These are phyloP conservation scores for Mesorhabditis sp. DNA, from an alignment of 2,888 invertebrate genomes.

Conservation along the genomic window DNA sequence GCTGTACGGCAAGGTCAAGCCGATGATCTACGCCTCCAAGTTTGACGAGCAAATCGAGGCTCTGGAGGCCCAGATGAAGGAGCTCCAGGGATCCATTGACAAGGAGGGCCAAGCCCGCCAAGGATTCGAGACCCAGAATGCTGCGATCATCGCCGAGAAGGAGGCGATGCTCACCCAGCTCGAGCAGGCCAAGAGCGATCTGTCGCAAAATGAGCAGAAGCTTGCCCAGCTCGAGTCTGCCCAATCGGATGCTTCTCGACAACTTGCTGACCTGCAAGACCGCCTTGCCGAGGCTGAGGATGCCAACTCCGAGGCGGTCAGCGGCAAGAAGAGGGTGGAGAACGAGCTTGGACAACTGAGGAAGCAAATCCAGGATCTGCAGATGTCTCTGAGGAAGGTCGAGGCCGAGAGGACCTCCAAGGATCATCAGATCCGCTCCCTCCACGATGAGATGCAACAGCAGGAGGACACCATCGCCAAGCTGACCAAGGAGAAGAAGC, in stretches of 20 bases:
- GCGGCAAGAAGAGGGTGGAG: slow-evolving; percentile 71
- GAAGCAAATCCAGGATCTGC: slow-evolving; percentile 53
- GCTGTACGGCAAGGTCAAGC: slow-evolving; percentile 52
- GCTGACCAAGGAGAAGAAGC: slow-evolving; percentile 61
- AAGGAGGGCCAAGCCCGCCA: slow-evolving; percentile 96
- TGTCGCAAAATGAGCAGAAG: slow-evolving; percentile 74
- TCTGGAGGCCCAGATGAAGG: slow-evolving; percentile 64
- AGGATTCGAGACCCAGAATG: slow-evolving; percentile 75
- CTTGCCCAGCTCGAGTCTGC: slow-evolving; percentile 97
- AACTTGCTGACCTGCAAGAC: slow-evolving; percentile 67
- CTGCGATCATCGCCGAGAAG: slow-evolving; percentile 66
- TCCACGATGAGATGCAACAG: slow-evolving; percentile 55
- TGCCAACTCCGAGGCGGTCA: slow-evolving; percentile 50
- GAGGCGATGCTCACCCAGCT: slow-evolving; percentile 62
- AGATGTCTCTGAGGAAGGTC: slow-evolving; percentile 51
- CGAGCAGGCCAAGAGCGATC: slow-evolving; percentile 45
- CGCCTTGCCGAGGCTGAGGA: slow-evolving; percentile 54
- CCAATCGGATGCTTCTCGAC: slow-evolving; percentile 91
- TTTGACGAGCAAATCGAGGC: slow-evolving; percentile 52
- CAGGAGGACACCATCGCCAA: slow-evolving; percentile 55
- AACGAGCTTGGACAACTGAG: slow-evolving; percentile 81
- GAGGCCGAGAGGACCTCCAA: slow-evolving; percentile 55
- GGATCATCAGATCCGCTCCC: slow-evolving; percentile 55
- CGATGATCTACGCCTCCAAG: slow-evolving; percentile 53
- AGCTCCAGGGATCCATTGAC: slow-evolving; percentile 90